Evolutionary conservation across 2,113 vertebrate genomes (phyloP), one percentile per base, ranked within the genome.

Genomic region (Nibea coibor): DNA sequence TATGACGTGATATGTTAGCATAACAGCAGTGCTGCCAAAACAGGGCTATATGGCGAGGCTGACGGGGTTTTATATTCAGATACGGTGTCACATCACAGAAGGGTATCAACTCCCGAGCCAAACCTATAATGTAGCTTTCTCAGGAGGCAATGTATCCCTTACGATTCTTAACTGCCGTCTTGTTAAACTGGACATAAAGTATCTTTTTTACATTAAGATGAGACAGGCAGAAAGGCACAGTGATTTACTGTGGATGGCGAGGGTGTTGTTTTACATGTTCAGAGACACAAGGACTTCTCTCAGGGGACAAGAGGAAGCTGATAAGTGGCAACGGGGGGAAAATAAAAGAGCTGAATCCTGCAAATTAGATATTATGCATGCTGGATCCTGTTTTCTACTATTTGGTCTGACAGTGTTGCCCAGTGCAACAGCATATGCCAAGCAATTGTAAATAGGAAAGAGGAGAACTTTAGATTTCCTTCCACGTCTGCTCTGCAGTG

Each of bases 1-100:
- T 70, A 80, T 85, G 85, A 88, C 58, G 51, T 75, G 50, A 84
- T 63, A 72, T 76, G 65, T 86, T 87, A 87, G 88, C 39, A 76
- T 75, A 87, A 72, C 39, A 24, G 54, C 78, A 47, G 31, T 11
- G 24, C 67, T 84, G 81, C 78, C 83, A 92, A 80, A 80, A 67
- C 59, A 17, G 65, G 76, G 20, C 79, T 84, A 69, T 83, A 89
- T 66, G 67, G 72, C 70, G 54, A 62, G 51, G 31, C 63, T 20
- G 71, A 56, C 47, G 14, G 59, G 59, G 62, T 84, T 90, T 85
- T 66, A 68, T 77, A 72, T 76, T 76, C 72, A 66, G 73, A 71
- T 83, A 59, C 54, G 51, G 72, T 87, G 84, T 70, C 79, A 81
- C 42, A 10, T 72, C 57, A 85, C 57, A 64, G 35, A 68, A 58